phyloP scores from a whole-genome alignment of 2,113 vertebrate genomes.

The Paralichthys olivaceus region DNA sequence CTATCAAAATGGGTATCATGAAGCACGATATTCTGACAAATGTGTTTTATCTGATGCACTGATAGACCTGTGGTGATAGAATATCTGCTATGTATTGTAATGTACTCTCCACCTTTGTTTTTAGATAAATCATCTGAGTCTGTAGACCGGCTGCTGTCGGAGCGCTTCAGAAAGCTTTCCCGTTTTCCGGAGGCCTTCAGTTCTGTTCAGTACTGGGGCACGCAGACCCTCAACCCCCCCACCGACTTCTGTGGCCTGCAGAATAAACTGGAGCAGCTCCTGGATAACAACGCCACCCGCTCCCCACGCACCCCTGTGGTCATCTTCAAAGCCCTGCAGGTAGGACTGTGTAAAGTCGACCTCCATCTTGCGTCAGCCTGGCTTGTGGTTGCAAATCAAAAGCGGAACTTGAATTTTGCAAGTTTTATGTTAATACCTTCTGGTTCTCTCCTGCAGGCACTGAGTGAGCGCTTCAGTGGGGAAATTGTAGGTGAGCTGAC shows the following conservation, averaged over 20 bases:
- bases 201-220: constrained; percentile 94
- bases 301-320: constrained; percentile 91
- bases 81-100: not conserved
- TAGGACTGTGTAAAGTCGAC: constrained; percentile 59
- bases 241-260: constrained; percentile 92
- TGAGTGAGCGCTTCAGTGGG: constrained; percentile 97
- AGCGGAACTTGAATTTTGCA: not conserved
- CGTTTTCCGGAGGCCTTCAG: constrained; percentile 96
- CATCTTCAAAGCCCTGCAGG: constrained; percentile 95
- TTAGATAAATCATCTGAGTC: constrained; percentile 89
- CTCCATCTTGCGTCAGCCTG: constrained; percentile 39
- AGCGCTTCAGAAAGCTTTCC: constrained; percentile 91
- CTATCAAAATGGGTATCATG: not conserved
- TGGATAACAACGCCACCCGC: constrained; percentile 93
- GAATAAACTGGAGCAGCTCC: constrained; percentile 88
- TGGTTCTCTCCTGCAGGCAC: constrained; percentile 80
- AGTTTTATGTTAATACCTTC: not conserved
- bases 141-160: constrained; percentile 91
- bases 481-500: constrained; percentile 95
- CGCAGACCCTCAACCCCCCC: constrained; percentile 91
- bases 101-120: constrained; percentile 15
- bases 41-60: not conserved
- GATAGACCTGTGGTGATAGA: not conserved
- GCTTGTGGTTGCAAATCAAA: constrained; percentile 17
- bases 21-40: not conserved